These are phyloP conservation scores for Paralichthys olivaceus DNA, from an alignment of 2,113 vertebrate species.

Conservation along the genomic window DNA sequence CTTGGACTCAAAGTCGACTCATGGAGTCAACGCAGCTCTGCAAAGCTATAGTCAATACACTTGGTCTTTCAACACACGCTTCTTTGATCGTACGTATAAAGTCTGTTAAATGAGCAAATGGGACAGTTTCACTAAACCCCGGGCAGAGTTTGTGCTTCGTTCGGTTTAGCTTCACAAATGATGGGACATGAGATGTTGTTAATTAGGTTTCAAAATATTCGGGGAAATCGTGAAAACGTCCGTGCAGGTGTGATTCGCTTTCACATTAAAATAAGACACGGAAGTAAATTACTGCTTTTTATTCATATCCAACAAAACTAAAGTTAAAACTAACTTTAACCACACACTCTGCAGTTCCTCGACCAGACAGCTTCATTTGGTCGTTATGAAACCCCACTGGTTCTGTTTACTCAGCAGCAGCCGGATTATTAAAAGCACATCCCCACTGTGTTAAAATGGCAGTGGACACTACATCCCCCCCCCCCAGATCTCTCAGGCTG, in stretches of 20 bases:
- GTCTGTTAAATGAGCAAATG: no score
- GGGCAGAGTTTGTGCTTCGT: neutral
- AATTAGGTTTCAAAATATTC: neutral
- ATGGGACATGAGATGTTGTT: neutral
- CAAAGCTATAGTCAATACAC: no score
- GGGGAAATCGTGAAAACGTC: no score
- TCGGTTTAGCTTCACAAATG: neutral
- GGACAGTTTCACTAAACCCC: no score
- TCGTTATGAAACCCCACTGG: conserved; percentile 20
- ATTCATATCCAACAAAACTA: neutral
- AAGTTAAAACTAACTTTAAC: conserved; percentile 1
- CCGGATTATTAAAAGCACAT: neutral
- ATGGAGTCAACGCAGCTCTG: conserved; percentile 22
- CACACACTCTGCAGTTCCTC: neutral
- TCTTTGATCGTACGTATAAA: no score
- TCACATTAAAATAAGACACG: neutral
- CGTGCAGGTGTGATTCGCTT: neutral
- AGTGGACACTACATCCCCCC: neutral
- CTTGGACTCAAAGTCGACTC: conserved; percentile 35
- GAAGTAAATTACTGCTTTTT: conserved; percentile 13
- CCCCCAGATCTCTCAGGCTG: conserved; percentile 3
- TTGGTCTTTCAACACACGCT: no score
- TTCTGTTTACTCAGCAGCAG: conserved; percentile 40
- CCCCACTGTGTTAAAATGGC: conserved; percentile 23
- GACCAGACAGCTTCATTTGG: conserved; percentile 1